These are phyloP conservation scores for Agrotis puta DNA, from an alignment of 2,888 invertebrate genomes.

Conservation along the genomic window DNA sequence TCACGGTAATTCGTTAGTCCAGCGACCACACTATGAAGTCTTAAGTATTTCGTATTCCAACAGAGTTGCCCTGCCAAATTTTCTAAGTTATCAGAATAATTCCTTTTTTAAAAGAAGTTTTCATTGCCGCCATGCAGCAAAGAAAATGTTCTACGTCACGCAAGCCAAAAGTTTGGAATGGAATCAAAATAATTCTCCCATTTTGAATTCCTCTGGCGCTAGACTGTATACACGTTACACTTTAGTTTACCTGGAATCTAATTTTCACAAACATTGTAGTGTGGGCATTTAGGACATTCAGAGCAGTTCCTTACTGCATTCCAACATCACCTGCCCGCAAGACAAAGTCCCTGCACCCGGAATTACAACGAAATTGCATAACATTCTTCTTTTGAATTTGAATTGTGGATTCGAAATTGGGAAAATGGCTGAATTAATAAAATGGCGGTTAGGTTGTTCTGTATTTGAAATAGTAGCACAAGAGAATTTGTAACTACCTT, in stretches of 20 bases:
- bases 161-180: constrained; percentile 57
- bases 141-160: constrained; percentile 53
- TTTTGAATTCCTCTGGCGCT: constrained; percentile 46
- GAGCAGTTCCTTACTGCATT: constrained; percentile 52
- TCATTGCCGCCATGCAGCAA: constrained; percentile 15
- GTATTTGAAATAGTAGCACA: constrained; percentile 6
- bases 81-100: constrained; percentile 16
- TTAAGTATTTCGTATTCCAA: not conserved
- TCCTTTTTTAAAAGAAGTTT: constrained; percentile 24
- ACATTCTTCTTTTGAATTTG: constrained; percentile 50
- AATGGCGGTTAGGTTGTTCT: not conserved
- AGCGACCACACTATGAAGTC: too few relatives aligned
- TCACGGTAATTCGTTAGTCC: too few relatives aligned
- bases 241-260: constrained; percentile 66
- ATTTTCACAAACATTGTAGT: constrained; percentile 69
- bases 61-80: constrained; percentile 19
- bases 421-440: constrained; percentile 1
- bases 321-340: constrained; percentile 39
- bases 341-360: constrained; percentile 55
- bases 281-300: constrained; percentile 55
- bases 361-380: constrained; percentile 52
- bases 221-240: constrained; percentile 36
- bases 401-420: constrained; percentile 19
- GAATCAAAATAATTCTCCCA: constrained; percentile 54
- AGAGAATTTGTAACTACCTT: not conserved